Evolutionary conservation across 1,140 invertebrate species (phyloP).

Genomic region (Cotesia typhae): DNA sequence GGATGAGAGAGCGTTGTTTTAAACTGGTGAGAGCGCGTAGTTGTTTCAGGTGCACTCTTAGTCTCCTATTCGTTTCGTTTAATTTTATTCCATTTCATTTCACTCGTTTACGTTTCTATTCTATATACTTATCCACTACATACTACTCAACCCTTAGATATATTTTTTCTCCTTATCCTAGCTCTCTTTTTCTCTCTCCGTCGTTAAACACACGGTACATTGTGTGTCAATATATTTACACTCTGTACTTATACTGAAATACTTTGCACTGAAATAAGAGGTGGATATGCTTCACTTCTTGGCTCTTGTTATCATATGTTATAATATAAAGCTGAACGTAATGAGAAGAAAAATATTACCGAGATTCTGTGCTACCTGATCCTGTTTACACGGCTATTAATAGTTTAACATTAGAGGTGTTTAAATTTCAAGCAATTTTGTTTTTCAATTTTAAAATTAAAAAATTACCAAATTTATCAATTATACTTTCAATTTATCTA

Average conservation of each 20-base stretch:
- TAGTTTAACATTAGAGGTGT: background rate
- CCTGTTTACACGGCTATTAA: slow-evolving; percentile 28
- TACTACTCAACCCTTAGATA: background rate
- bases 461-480: no score
- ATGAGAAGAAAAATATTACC: background rate
- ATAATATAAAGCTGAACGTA: background rate
- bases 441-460: no score
- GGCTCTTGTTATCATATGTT: background rate
- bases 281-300: no score
- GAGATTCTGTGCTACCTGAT: slow-evolving; percentile 7
- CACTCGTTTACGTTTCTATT: background rate
- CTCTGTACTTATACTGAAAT: no score
- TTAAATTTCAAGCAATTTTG: no score
- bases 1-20: slow-evolving; percentile 17
- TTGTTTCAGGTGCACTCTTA: slow-evolving; percentile 23
- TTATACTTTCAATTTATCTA: no score
- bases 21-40: slow-evolving; percentile 26
- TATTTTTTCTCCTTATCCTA: no score
- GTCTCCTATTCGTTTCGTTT: background rate
- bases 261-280: no score
- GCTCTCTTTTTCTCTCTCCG: no score
- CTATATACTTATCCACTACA: no score
- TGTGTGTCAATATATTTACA: no score
- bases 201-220: no score
- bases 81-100: background rate